These are phyloP conservation scores for Manis pentadactyla DNA, from an alignment of 2,797 vertebrate genomes.

Conservation along the genomic window DNA sequence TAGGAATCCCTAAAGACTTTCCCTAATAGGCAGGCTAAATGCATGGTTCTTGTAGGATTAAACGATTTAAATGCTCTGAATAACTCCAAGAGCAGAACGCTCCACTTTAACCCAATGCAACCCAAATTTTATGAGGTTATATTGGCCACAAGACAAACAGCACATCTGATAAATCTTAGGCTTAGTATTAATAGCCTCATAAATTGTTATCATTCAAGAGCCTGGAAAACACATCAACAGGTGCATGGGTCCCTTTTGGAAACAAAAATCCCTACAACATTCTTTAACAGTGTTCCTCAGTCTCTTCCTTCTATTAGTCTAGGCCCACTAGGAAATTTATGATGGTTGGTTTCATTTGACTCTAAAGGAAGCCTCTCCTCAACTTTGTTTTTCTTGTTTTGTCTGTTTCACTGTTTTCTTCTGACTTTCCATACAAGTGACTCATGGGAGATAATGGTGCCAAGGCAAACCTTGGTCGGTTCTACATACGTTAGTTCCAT, in stretches of 20 bases:
- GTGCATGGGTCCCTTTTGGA: conserved; percentile 83
- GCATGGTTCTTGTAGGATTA: conserved; percentile 90
- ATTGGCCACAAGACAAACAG: conserved; percentile 89
- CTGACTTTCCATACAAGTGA: background rate
- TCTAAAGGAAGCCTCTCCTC: background rate
- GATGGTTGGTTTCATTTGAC: conserved; percentile 52
- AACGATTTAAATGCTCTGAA: conserved; percentile 93
- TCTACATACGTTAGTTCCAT: background rate
- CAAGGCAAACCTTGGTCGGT: background rate
- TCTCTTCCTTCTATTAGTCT: conserved; percentile 40
- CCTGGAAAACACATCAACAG: conserved; percentile 85
- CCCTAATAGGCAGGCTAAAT: conserved; percentile 89
- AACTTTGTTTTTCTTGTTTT: background rate
- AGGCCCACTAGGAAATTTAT: conserved; percentile 63
- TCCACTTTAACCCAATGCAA: conserved; percentile 85
- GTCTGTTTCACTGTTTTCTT: conserved; percentile 9
- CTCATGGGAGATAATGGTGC: background rate
- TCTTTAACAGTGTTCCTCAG: conserved; percentile 70
- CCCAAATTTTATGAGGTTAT: conserved; percentile 88
- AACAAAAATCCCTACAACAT: conserved; percentile 47
- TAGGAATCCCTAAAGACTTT: conserved; percentile 87
- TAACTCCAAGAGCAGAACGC: conserved; percentile 88
- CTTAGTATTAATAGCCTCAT: conserved; percentile 87
- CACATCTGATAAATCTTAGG: conserved; percentile 87
- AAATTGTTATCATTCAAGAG: conserved; percentile 86